Conservation (phyloP, 2,797 vertebrate genomes). For the Cossypha polioptera region DNA sequence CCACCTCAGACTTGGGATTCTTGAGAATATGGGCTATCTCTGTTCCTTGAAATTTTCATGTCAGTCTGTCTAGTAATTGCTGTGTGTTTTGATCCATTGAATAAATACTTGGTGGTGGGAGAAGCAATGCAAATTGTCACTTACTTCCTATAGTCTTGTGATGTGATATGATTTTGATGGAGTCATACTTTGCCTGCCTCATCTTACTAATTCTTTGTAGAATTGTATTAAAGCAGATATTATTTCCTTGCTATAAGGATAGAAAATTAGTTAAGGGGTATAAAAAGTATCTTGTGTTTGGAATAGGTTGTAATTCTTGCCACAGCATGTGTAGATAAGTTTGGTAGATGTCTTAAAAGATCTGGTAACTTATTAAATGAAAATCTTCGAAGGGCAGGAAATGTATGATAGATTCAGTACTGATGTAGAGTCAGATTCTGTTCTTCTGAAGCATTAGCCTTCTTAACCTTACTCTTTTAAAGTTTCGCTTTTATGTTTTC, state of each 20-base stretch:
- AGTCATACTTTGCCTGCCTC: not conserved
- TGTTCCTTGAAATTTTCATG: not conserved
- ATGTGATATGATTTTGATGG: not conserved
- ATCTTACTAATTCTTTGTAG: not conserved
- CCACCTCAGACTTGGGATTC: not conserved
- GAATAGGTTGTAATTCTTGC: not conserved
- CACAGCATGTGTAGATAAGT: not conserved
- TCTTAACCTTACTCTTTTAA: not conserved
- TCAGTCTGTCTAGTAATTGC: not conserved
- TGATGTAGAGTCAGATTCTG: not conserved
- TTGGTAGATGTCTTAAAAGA: not conserved
- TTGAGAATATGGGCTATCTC: not conserved
- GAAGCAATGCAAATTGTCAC: not conserved
- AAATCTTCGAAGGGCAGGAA: not conserved
- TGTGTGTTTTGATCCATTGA: not conserved
- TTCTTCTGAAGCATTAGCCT: not conserved
- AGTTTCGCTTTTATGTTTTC: not conserved
- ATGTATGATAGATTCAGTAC: not conserved
- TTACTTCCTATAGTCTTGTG: not conserved
- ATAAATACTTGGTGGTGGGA: not conserved
- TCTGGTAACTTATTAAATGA: not conserved
- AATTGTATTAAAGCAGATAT: not conserved
- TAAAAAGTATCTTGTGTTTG: not conserved
- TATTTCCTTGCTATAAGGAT: not conserved
- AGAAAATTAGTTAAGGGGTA: not conserved